Evolutionary conservation across 2,113 vertebrate species (phyloP), one percentile per base, ranked within the genome.

Genomic region (Motacilla tschutschensis): DNA sequence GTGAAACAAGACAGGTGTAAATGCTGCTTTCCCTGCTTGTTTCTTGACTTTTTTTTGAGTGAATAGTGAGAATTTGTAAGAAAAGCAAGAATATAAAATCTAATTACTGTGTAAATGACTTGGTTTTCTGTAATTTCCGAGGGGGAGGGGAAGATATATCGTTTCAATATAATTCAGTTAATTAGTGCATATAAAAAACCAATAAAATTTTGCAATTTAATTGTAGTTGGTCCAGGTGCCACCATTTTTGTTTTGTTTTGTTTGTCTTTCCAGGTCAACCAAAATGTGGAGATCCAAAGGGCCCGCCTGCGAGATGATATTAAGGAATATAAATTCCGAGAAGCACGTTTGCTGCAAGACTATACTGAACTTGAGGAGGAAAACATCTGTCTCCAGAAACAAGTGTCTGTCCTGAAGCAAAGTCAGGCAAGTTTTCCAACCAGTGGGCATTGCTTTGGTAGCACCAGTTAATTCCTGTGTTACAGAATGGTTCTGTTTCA

Each of bases 341-440:
- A 99, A 95, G 94, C 98, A 10, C 98, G 99, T 28, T 95, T 99
- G 92, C 96, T 99, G 92, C 99, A 99, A 96, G 99, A 99, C 96
- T 99, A 98, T 95, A 98, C 98, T 0, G 99, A 99, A 94, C 97
- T 99, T 73, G 99, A 99, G 92, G 99, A 99, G 67, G 99, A 99
- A 96, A 99, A 99, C 96, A 99, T 99, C 94, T 98, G 98, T 75
- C 96, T 99, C 41, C 99, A 99, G 97, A 99, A 99, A 89, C 99
- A 99, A 96, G 99, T 99, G 60, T 99, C 98, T 66, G 96, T 98
- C 77, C 97, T 99, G 64, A 98, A 97, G 91, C 99, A 99, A 95
- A 99, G 97, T 89, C 99, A 99, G 98, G 99, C 97, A 87, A 96
- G 97, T 93, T 96, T 92, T 80, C 63, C 29, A 47, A 57, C 70